Evolutionary conservation across 2,888 invertebrate species (phyloP).

Genomic region (Ernsta delagoae): DNA sequence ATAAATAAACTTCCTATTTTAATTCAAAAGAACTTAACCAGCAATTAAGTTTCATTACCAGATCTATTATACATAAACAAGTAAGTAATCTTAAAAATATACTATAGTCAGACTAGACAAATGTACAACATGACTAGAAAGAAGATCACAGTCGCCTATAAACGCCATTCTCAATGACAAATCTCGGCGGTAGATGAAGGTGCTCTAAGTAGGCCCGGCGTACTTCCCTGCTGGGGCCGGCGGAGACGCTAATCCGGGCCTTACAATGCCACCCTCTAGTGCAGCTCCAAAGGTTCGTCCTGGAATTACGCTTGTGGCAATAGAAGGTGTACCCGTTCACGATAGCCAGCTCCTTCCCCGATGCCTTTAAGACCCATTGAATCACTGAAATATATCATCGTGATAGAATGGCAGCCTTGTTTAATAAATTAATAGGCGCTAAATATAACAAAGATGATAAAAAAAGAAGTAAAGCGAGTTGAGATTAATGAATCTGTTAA

Average conservation of each 20-base stretch:
- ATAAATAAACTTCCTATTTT: too few species aligned
- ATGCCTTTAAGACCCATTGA: conserved; percentile 42
- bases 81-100: too few species aligned
- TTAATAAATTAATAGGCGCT: too few species aligned
- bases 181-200: conserved; percentile 44
- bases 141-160: conserved; percentile 45
- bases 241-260: conserved; percentile 47
- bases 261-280: conserved; percentile 52
- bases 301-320: conserved; percentile 41
- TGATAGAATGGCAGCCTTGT: background rate
- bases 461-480: background rate
- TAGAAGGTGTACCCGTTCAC: conserved; percentile 50
- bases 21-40: too few species aligned
- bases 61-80: too few species aligned
- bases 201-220: conserved; percentile 44
- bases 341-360: conserved; percentile 45
- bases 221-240: conserved; percentile 30
- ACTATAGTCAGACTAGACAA: background rate
- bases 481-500: background rate
- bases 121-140: background rate
- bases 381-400: conserved; percentile 38
- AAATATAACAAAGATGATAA: background rate
- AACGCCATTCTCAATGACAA: conserved; percentile 38
- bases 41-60: too few species aligned
- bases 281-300: conserved; percentile 50